Base-by-base conservation (phyloP, 35 echinoderm and acorn worm genomes). In the Amphiura filiformis region DNA sequence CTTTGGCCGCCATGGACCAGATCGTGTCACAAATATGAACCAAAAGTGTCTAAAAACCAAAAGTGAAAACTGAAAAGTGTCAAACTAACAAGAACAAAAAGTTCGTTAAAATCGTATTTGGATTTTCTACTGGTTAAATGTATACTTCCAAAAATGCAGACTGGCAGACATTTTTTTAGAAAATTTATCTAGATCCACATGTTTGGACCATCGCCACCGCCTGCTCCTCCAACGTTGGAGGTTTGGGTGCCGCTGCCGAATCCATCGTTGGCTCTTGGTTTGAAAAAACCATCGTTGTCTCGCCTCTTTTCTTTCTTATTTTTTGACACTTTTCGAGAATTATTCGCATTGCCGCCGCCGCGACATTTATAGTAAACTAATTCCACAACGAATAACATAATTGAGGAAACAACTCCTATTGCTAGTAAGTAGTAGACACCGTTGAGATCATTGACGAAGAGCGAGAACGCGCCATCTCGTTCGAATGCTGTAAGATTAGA, bases 401-500 rank as follows among this genome's bases (percentile, higher is more conserved):
- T 76, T 23, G 44, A 79, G 33, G 56, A 37, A 26, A 77, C 80
- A 38, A 87, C 35, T 20, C 92, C 92, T 32, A 94, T 61, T 1
- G 85, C 17, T 20, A 94, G 56, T 9, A 94, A n/a, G 77, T 65
- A 86, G 76, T 90, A 94, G 20, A 94, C 38, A 22, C 92, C 88
- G n/a, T 77, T 32, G 23, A 94, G 32, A 64, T 94, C 92, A 39
- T 41, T 40, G 32, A 82, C 28, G 23, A 83, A 81, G 28, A 77
- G 82, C 0, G 92, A 89, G 31, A 52, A 87, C 18, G 84, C 42
- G 36, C 83, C 83, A 33, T 56, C 38, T 36, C 77, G 39, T 79
- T 94, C 87, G 76, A 75, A 87, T 2, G 31, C 37, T 7, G 83
- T 90, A 33, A 82, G 42, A 47, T 94, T 89, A 11, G 39, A 32